Conservation (phyloP, 1,140 invertebrate species). For the Drosophila nigrodunni region DNA sequence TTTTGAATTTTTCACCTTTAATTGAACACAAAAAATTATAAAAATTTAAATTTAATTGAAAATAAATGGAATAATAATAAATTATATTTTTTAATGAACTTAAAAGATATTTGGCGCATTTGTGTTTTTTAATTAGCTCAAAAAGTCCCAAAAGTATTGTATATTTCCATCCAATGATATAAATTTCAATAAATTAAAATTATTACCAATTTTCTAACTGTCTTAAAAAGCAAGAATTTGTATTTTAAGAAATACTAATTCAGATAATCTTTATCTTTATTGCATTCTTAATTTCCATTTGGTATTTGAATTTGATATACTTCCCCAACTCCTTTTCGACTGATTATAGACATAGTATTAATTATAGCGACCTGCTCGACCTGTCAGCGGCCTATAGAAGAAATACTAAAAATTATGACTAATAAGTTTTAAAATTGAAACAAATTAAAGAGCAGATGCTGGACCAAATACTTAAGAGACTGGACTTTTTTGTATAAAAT, state of each 20-base stretch:
- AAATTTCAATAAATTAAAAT: no score
- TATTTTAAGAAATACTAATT: slow-evolving; percentile 1
- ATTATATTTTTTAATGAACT: no score
- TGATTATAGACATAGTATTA: slow-evolving; percentile 51
- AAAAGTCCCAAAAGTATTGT: no score
- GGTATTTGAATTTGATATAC: background rate
- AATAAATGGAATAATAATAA: no score
- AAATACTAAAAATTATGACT: slow-evolving; percentile 74
- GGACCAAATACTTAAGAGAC: slow-evolving; percentile 6
- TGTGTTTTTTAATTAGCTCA: no score
- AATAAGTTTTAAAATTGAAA: slow-evolving; percentile 75
- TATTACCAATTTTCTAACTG: background rate
- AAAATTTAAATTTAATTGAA: no score
- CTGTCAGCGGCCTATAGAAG: slow-evolving; percentile 54
- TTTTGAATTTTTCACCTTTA: no score
- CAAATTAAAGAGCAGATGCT: slow-evolving; percentile 69
- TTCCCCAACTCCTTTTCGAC: background rate
- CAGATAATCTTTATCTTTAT: slow-evolving; percentile 15
- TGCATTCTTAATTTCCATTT: background rate
- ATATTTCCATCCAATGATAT: no score
- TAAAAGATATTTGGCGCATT: no score
- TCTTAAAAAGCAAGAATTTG: background rate
- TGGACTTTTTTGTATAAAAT: background rate
- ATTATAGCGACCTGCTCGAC: slow-evolving; percentile 37
- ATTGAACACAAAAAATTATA: no score